These are phyloP conservation scores for Thermophis baileyi DNA, from an alignment of 2,113 vertebrate species.

Conservation along the genomic window DNA sequence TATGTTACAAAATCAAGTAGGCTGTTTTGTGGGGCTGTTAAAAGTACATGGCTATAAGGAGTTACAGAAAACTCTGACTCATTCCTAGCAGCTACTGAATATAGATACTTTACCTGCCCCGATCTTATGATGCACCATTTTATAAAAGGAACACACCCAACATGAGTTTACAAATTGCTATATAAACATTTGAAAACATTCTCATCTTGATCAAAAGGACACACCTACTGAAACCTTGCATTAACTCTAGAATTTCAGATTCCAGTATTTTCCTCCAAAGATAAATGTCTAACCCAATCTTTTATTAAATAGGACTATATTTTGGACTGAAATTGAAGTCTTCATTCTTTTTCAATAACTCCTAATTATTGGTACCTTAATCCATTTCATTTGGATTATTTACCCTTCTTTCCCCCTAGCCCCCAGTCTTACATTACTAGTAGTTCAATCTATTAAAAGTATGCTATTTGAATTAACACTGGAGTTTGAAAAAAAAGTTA, in stretches of 20 bases:
- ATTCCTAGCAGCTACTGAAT: background rate
- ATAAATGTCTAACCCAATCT: background rate
- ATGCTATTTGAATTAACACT: background rate
- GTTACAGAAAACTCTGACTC: background rate
- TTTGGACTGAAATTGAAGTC: background rate
- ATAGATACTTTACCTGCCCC: background rate
- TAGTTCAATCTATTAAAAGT: background rate
- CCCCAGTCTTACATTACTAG: background rate
- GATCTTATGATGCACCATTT: background rate
- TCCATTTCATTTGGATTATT: background rate
- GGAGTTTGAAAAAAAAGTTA: background rate
- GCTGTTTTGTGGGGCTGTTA: background rate
- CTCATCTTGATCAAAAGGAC: background rate
- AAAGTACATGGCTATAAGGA: background rate
- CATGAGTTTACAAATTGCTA: background rate
- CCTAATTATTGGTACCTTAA: background rate
- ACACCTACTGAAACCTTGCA: background rate
- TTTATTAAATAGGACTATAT: background rate
- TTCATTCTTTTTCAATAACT: background rate
- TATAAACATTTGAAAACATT: background rate
- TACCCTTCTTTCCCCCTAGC: background rate
- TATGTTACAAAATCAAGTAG: background rate
- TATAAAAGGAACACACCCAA: background rate
- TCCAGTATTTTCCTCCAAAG: background rate
- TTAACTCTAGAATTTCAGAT: background rate